Conservation (phyloP, 2,888 invertebrate species). For the Lysandra bellargus region DNA sequence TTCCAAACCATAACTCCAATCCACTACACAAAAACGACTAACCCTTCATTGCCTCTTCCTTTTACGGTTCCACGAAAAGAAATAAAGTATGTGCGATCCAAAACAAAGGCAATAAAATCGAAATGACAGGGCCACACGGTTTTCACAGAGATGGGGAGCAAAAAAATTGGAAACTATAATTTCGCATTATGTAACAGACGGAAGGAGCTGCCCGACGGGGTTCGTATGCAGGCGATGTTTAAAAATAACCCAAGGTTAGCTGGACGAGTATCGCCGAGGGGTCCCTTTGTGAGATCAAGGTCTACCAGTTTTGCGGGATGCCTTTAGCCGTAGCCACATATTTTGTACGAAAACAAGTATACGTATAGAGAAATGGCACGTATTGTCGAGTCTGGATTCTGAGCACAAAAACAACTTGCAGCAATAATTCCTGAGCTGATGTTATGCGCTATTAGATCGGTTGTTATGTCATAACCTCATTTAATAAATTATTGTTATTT, state of each 20-base stretch:
- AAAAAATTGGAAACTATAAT: slow-evolving; percentile 71
- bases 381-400: slow-evolving; percentile 32
- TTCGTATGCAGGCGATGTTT: slow-evolving; percentile 72
- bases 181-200: slow-evolving; percentile 79
- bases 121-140: slow-evolving; percentile 78
- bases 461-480: slow-evolving; percentile 6
- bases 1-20: slow-evolving; percentile 69
- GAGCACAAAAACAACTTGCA: slow-evolving; percentile 32
- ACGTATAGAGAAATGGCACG: slow-evolving; percentile 42
- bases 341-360: slow-evolving; percentile 51
- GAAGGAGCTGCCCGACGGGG: slow-evolving; percentile 72
- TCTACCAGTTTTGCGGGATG: slow-evolving; percentile 72
- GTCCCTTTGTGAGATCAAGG: slow-evolving; percentile 77
- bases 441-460: neutral
- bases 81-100: slow-evolving; percentile 75
- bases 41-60: slow-evolving; percentile 79
- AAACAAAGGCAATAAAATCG: slow-evolving; percentile 75
- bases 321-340: slow-evolving; percentile 58
- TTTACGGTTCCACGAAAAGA: slow-evolving; percentile 76
- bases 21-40: slow-evolving; percentile 68
- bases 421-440: neutral
- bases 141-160: slow-evolving; percentile 57
- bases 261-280: slow-evolving; percentile 63
- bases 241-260: slow-evolving; percentile 79
- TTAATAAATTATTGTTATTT: neutral